These are phyloP conservation scores for Urosaurus nigricauda DNA, from an alignment of 2,797 vertebrate genomes.

Conservation along the genomic window DNA sequence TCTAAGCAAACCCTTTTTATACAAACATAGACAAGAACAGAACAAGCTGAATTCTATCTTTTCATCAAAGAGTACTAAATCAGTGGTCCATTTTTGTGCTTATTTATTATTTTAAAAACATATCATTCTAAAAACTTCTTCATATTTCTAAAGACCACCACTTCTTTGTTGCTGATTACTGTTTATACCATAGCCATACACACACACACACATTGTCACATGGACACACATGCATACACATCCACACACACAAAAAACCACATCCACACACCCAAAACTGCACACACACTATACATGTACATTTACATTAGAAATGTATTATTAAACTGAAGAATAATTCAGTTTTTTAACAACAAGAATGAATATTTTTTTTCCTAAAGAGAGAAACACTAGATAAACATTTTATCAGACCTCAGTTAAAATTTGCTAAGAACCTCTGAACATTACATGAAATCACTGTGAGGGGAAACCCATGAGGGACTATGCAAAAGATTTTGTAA, in stretches of 20 bases:
- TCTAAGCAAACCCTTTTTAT: not conserved
- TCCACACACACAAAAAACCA: too few relatives aligned
- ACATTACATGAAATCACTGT: not conserved
- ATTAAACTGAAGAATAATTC: constrained; percentile 10
- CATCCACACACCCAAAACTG: too few relatives aligned
- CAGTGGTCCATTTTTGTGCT: not conserved
- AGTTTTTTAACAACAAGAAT: not conserved
- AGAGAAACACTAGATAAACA: not conserved
- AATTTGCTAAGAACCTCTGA: not conserved
- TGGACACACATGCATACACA: not conserved
- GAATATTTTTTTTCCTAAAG: not conserved
- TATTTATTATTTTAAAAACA: not conserved
- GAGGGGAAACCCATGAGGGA: not conserved
- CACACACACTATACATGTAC: not conserved
- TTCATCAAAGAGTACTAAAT: not conserved
- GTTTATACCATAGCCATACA: not conserved
- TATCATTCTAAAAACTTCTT: not conserved
- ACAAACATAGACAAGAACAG: not conserved
- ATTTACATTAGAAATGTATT: not conserved
- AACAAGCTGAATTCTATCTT: not conserved
- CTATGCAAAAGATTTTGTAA: not conserved
- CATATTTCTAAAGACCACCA: not conserved
- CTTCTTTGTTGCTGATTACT: not conserved
- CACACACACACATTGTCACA: too few relatives aligned
- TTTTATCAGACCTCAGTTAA: not conserved